Evolutionary conservation across 2,113 vertebrate species (phyloP), one percentile per base, ranked within the genome.

Genomic region (Pygathrix nemaeus): DNA sequence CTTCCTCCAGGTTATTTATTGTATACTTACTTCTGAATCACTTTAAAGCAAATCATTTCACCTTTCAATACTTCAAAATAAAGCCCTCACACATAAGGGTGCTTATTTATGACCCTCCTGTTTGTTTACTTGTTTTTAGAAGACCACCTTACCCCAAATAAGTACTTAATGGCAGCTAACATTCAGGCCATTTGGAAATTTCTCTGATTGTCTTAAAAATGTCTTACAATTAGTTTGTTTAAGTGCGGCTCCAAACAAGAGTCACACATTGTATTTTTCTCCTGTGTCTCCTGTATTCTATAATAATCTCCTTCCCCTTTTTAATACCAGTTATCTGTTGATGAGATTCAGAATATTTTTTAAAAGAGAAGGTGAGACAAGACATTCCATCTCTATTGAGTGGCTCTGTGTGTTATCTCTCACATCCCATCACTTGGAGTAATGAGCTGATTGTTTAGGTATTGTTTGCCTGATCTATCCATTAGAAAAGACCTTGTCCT

Each of bases 41-140:
- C 17, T 55, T 81, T 84, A 73, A 94, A 80, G 72, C 43, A 50
- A 92, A 75, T 66, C 20, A 75, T 94, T 59, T 78, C 27, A 64
- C 89, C 72, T 66, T n/a, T 21, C 75, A 79, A 50, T 75, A 68
- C 78, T 75, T 95, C 66, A 43, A 32, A 45, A 78, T 70, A 64
- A 32, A 80, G 7, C 40, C 59, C 3, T 68, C 20, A 4, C 38
- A 10, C 16, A 40, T 82, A 78, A 93, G 30, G 38, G 45, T 18
- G 78, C 27, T n/a, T 52, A 35, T 59, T 68, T 61, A 81, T 50
- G 17, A 75, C n/a, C 13, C 23, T 40, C 23, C 8, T 68, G 5
- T 50, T 50, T 78, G 0, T 59, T 38, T 68, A 11, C 72, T 83
- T 80, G 35, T 38, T 75, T 90, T 45, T 48, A 8, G n/a, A 59